Conservation (phyloP, 2,797 vertebrate species). For the Bradypodion pumilum region DNA sequence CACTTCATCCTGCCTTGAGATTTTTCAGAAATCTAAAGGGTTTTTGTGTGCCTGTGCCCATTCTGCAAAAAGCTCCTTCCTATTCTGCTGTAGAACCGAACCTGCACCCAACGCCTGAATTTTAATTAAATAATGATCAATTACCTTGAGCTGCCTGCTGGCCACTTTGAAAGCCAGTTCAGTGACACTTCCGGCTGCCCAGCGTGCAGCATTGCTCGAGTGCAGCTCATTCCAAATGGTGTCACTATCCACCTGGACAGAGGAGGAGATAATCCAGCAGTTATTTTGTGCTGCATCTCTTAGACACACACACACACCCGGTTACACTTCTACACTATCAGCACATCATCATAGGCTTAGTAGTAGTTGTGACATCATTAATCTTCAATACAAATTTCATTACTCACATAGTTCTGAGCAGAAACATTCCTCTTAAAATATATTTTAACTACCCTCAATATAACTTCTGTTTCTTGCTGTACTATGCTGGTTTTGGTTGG, state of each 20-base stretch:
- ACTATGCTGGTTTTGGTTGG: too few species aligned
- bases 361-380: too few species aligned
- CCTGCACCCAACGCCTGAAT: not conserved
- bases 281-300: not conserved
- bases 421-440: too few species aligned
- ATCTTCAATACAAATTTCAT: too few species aligned
- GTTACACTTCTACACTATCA: not conserved
- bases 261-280: not conserved
- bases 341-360: too few species aligned
- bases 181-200: constrained; percentile 91
- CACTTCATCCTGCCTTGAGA: not conserved
- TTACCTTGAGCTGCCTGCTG: constrained; percentile 91
- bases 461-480: too few species aligned
- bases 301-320: not conserved
- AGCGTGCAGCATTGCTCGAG: constrained; percentile 92
- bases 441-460: too few species aligned
- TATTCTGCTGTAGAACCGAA: too few species aligned
- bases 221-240: constrained; percentile 98
- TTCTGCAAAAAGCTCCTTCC: not conserved
- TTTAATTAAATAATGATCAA: accelerated
- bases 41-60: not conserved
- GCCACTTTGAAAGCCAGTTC: constrained; percentile 94
- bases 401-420: too few species aligned
- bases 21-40: not conserved
- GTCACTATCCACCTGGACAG: constrained; percentile 87